phyloP scores from a whole-genome alignment of 2,797 vertebrate species.

The Rhinoraja longicauda region DNA sequence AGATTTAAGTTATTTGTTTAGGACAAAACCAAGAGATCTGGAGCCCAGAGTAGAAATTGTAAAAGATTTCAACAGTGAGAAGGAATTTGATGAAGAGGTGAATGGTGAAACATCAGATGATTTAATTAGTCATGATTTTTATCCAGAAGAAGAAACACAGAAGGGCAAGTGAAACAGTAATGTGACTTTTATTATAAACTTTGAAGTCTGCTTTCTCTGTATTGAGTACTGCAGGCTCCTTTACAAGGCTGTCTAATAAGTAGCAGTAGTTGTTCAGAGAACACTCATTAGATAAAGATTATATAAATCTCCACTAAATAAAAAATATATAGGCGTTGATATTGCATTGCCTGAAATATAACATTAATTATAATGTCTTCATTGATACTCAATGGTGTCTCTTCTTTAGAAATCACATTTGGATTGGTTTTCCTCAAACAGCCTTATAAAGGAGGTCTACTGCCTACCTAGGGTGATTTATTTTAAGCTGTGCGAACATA shows the following conservation, averaged over 20 bases:
- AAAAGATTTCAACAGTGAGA: slow-evolving; percentile 17
- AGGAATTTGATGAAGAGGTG: slow-evolving; percentile 25
- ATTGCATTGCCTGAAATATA: neutral
- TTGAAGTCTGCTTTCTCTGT: neutral
- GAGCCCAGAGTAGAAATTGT: neutral
- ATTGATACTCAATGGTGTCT: neutral
- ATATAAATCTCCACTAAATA: neutral
- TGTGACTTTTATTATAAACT: neutral
- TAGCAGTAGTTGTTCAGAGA: neutral
- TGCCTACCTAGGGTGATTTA: neutral
- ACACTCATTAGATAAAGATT: neutral
- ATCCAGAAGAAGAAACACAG: slow-evolving; percentile 20
- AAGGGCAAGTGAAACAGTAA: slow-evolving; percentile 32
- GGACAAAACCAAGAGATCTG: slow-evolving; percentile 20
- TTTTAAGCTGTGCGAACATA: neutral
- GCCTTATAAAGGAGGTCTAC: neutral
- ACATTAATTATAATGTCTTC: neutral
- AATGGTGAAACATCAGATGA: slow-evolving; percentile 20
- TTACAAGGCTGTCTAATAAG: neutral
- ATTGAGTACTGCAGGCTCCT: neutral
- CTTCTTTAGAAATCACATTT: neutral
- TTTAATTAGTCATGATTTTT: slow-evolving; percentile 30
- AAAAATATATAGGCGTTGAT: neutral
- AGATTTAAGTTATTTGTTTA: slow-evolving; percentile 27
- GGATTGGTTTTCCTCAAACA: neutral